Percentiles rank a stretch among this genome's conserved stretches.
phyloP scores from a whole-genome alignment of 2,888 invertebrate genomes.

The Pristionchus exspectatus region DNA sequence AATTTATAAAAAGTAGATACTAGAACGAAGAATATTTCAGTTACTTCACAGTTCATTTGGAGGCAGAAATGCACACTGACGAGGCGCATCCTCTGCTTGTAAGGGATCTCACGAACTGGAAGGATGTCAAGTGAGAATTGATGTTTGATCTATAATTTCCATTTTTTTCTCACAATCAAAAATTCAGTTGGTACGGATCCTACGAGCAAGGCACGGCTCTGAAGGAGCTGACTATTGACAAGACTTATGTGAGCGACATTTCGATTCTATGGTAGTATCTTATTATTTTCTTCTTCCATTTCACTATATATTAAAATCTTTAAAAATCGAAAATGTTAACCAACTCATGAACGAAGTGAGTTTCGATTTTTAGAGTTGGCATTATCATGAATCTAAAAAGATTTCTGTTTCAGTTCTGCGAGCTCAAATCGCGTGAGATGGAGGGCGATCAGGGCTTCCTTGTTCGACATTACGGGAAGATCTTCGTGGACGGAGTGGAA shows the following conservation, averaged over 20 bases:
- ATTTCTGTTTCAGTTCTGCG: not conserved
- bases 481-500: not conserved
- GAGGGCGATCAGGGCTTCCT: not conserved
- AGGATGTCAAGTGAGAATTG: not conserved
- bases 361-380: too few relatives aligned
- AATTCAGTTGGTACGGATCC: not conserved
- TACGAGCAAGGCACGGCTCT: not conserved
- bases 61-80: conserved; percentile 12
- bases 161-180: not conserved
- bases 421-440: not conserved
- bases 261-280: too few relatives aligned
- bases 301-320: too few relatives aligned
- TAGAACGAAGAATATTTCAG: not conserved
- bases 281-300: too few relatives aligned
- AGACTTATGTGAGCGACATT: not conserved
- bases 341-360: too few relatives aligned
- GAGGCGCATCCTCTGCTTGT: not conserved
- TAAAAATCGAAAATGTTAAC: too few relatives aligned
- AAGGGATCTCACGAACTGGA: not conserved
- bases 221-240: not conserved
- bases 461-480: not conserved
- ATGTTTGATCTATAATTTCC: not conserved
- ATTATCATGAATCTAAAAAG: not conserved
- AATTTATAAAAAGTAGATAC: too few relatives aligned
- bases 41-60: not conserved